A percentile compares a stretch with the other conserved stretches of the same genome.
These are phyloP conservation scores for Hystrix brachyura DNA, from an alignment of 2,113 vertebrate genomes.

Conservation along the genomic window DNA sequence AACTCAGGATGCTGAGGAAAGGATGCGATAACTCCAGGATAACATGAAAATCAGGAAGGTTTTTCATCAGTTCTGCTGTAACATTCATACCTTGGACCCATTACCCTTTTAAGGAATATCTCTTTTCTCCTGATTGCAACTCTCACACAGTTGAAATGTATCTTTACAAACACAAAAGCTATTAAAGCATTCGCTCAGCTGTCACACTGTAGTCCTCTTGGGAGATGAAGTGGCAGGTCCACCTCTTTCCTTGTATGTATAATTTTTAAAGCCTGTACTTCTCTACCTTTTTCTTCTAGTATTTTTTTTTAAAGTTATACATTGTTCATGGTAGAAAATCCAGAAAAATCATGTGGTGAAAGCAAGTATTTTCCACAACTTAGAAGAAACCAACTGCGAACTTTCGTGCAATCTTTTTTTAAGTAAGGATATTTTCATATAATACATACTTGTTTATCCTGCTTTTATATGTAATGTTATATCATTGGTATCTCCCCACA, in stretches of 20 bases:
- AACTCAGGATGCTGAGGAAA: neutral
- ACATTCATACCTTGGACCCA: neutral
- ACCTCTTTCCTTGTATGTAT: neutral
- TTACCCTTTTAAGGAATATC: neutral
- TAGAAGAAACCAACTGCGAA: neutral
- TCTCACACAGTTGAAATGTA: neutral
- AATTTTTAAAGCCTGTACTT: neutral
- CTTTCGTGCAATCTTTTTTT: neutral
- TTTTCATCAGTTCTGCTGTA: neutral
- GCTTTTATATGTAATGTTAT: neutral
- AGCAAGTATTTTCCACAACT: neutral
- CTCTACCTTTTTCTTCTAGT: neutral
- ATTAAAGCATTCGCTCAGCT: no score
- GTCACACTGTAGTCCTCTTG: rapidly evolving
- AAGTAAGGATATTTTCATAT: neutral
- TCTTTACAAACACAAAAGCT: neutral
- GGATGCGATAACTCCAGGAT: neutral
- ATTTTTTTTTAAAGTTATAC: constrained; percentile 13
- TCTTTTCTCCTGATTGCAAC: neutral
- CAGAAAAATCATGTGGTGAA: neutral
- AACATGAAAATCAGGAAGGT: neutral
- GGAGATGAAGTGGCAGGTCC: neutral
- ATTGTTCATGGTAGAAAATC: neutral
- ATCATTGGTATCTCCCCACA: neutral
- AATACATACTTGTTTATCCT: no score